These are phyloP conservation scores for Leptopterna dolabrata DNA, from an alignment of 2,888 invertebrate genomes.

Conservation along the genomic window DNA sequence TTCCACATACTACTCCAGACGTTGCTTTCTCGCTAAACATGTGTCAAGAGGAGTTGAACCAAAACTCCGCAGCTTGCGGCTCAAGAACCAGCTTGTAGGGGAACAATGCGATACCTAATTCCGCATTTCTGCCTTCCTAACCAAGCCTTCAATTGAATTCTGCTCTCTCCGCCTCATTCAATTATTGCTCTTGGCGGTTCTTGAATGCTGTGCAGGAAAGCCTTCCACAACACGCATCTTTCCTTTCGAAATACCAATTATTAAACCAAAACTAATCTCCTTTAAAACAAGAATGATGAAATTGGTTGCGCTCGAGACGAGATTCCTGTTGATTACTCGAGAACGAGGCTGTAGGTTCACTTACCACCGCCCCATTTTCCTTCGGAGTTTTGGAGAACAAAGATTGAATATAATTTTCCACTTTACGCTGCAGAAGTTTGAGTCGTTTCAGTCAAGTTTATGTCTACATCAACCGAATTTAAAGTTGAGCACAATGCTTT, in stretches of 20 bases:
- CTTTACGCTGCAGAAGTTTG: not conserved
- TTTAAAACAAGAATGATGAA: constrained; percentile 3
- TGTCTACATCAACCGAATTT: not conserved
- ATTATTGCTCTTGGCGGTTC: not conserved
- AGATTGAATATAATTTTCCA: constrained; percentile 3
- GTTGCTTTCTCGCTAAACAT: constrained; percentile 11
- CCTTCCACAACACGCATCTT: not conserved
- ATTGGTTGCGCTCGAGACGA: not conserved
- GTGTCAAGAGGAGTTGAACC: not conserved
- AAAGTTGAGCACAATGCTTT: not conserved
- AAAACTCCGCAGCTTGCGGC: not conserved
- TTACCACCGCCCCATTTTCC: not conserved
- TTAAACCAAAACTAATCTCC: constrained; percentile 7
- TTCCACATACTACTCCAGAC: not conserved
- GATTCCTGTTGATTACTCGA: constrained; percentile 1
- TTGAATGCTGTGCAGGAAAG: not conserved
- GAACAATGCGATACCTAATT: constrained; percentile 11
- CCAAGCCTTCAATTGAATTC: not conserved
- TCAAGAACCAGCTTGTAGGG: not conserved
- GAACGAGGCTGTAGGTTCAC: not conserved
- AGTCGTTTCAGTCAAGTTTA: constrained; percentile 11
- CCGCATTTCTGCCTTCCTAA: not conserved
- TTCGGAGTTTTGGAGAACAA: not conserved
- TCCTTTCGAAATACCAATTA: constrained; percentile 3
- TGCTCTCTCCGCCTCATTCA: not conserved